Base-by-base conservation (phyloP, 2,888 invertebrate species). In the Liodrosophila aerea region DNA sequence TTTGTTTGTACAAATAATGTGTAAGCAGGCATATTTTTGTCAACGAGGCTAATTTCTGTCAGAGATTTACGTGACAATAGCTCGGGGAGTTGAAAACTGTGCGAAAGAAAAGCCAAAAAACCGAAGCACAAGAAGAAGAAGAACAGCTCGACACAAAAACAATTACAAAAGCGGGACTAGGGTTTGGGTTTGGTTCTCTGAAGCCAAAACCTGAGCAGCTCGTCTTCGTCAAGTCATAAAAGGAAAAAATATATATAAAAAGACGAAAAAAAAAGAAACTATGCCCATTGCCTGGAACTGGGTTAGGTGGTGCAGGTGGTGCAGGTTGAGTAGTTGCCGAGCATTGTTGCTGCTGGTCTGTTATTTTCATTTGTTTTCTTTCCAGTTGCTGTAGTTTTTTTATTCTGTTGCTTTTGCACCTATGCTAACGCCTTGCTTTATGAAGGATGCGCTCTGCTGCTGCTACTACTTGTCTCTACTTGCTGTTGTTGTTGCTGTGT, bases 21-120 rank as follows among this genome's bases (percentile, higher is more conserved):
- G 85, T 82, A 85, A 85, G 85, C 85, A 78, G 78, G 83, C 78
- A 82, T 85, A 81, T 84, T 81, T 84, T 85, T 80, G 81, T 86
- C 85, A 86, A 84, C 85, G 77, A 74, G 85, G 77, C 82, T 86
- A 86, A 81, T 86, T 86, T 76, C 73, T 74, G 85, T 74, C 85
- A 69, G 70, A 84, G 82, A 82, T 86, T 84, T 84, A 84, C 82
- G 82, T 82, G 85, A 86, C 85, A 82, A 82, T 81, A 68, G 77
- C 76, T 45, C 58, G 46, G 37, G 52, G 60, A 39, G 34, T 52
- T 41, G 1, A 52, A 47, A 13, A 30, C 13, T 36, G 18, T 4
- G 1, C 27, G n/a, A 7, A 69, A 62, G 57, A 56, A 74, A 58
- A 43, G 34, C 44, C n/a, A 64, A 57, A 15, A 60, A 45, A 61